Evolutionary conservation across 1,140 invertebrate genomes (phyloP), one percentile per base, ranked within the genome.

Genomic region (Nasonia longicornis): DNA sequence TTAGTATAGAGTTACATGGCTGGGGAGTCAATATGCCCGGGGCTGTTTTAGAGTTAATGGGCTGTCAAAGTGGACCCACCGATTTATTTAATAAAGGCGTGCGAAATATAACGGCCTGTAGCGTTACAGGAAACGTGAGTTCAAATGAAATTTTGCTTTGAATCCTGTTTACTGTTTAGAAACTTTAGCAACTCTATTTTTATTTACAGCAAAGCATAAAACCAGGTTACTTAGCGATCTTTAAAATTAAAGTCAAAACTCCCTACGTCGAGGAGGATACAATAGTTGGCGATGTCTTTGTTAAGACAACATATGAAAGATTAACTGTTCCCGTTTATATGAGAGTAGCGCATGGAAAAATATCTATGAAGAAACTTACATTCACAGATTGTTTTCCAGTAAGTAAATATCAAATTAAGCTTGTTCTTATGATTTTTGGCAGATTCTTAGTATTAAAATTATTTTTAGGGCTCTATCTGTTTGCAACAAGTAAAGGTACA

Each of bases 381-480:
- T 96, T 97, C 88, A 93, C 95, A 80, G 93, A 96, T 89, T 95
- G 95, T 84, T 97, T 96, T 93, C 96, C 96, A 52, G 95, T 96
- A 92, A 93, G 93, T 93, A 77, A 58, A 66, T 42, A n/a, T 63
- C 48, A n/a, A 58, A 20, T 6, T 73, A 63, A 20, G 64, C 12
- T n/a, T 52, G 22, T 3, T 26, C 58, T 2, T 52, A 73, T 73
- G 20, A 31, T 52, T 10, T 10, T 29, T 31, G 22, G 20, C 31
- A 69, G n/a, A 31, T 69, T 14, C 22, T 42, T 1, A 64, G 58
- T 42, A 72, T 14, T 52, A 35, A 67, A 77, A 77, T 38, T 80
- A 92, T 69, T 92, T 93, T 63, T 87, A 96, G 95, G 96, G 95
- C 22, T 96, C 95, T 88, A 92, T 95, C 69, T 96, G 95, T 86